Conservation (phyloP, 1,140 invertebrate genomes). For the Orius insidiosus region DNA sequence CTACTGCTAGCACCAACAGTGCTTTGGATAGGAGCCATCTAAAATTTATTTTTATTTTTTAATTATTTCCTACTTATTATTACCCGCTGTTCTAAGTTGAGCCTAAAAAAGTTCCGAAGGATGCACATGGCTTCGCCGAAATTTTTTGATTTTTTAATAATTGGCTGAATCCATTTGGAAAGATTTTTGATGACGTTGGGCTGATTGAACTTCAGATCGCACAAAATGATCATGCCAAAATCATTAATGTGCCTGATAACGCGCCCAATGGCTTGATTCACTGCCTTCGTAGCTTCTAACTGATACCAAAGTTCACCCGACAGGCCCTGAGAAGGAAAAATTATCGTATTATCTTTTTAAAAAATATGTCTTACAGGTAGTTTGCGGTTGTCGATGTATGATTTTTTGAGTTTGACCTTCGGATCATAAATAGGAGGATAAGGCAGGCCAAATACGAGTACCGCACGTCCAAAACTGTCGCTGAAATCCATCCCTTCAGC, state of each 20-base stretch:
- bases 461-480: constrained; percentile 85
- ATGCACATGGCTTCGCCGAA: constrained; percentile 60
- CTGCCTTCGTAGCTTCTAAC: constrained; percentile 61
- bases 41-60: neutral
- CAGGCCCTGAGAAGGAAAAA: constrained; percentile 15
- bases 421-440: constrained; percentile 88
- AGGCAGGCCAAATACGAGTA: constrained; percentile 89
- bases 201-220: constrained; percentile 57
- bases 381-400: constrained; percentile 62
- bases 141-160: constrained; percentile 41
- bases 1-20: neutral
- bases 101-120: constrained; percentile 51
- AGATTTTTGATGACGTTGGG: constrained; percentile 49
- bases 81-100: neutral
- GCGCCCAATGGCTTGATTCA: constrained; percentile 95
- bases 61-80: neutral
- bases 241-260: constrained; percentile 88
- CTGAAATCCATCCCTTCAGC: constrained; percentile 97
- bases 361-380: constrained; percentile 1
- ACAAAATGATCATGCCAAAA: constrained; percentile 85
- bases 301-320: constrained; percentile 21
- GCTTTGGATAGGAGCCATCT: neutral
- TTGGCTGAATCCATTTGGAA: constrained; percentile 65
- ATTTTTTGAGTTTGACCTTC: constrained; percentile 76
- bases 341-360: too few species aligned